Evolutionary conservation across 92 coral and sea anemone species (phyloP).

Genomic region (Nematostella vectensis): DNA sequence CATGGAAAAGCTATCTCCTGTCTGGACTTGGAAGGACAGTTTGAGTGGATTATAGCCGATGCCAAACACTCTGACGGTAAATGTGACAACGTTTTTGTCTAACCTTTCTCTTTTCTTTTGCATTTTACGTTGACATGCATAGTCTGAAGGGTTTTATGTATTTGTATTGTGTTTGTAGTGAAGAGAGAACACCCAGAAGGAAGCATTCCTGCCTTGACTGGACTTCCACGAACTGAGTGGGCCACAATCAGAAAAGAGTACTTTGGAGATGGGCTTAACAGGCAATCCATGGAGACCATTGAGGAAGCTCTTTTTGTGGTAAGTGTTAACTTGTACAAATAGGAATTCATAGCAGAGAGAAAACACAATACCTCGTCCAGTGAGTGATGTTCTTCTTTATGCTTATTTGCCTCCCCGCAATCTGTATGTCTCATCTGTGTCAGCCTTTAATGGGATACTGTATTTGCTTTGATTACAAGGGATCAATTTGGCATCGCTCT

Average conservation of each 20-base stretch:
- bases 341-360: too few relatives aligned
- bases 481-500: too few relatives aligned
- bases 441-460: too few relatives aligned
- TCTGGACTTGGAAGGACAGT: constrained; percentile 85
- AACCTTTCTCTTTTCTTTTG: background rate
- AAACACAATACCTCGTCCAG: too few relatives aligned
- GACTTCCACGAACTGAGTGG: constrained; percentile 90
- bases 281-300: constrained; percentile 70
- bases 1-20: constrained; percentile 70
- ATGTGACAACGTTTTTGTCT: background rate
- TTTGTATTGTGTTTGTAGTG: constrained; percentile 19
- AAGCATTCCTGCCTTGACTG: constrained; percentile 81
- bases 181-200: constrained; percentile 77
- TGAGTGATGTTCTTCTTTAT: too few relatives aligned
- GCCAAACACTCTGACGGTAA: constrained; percentile 94
- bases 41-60: constrained; percentile 94
- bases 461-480: too few relatives aligned
- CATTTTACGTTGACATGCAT: too few relatives aligned
- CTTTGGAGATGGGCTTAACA: constrained; percentile 82
- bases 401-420: too few relatives aligned
- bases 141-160: too few relatives aligned
- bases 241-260: constrained; percentile 64
- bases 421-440: too few relatives aligned
- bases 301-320: constrained; percentile 92
- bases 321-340: constrained; percentile 15